Percentiles rank a stretch among this genome's conserved stretches.
Conservation (phyloP, 2,888 invertebrate species). For the Blera fallax region DNA sequence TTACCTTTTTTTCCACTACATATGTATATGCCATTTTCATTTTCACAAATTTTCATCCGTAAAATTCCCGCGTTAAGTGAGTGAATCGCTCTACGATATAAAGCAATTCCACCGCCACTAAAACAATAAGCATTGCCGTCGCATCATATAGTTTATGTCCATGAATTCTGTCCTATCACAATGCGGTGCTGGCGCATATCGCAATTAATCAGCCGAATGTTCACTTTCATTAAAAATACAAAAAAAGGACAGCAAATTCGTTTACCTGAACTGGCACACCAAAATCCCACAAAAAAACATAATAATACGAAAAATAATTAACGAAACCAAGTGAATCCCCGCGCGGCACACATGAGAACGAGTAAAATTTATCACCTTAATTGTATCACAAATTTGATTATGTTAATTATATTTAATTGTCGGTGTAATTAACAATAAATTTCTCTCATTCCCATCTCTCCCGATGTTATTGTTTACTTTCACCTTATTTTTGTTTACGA, state of each 20-base stretch:
- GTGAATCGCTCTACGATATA: slow-evolving; percentile 34
- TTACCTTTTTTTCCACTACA: slow-evolving; percentile 1
- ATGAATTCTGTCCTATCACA: slow-evolving; percentile 17
- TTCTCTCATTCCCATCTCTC: background rate
- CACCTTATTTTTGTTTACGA: slow-evolving; percentile 11
- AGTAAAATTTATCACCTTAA: slow-evolving; percentile 53
- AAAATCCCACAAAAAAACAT: background rate
- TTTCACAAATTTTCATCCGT: slow-evolving; percentile 39
- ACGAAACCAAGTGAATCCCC: slow-evolving; percentile 44
- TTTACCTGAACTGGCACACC: slow-evolving; percentile 27
- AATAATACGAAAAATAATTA: slow-evolving; percentile 36
- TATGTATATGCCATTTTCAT: background rate
- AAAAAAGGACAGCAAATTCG: slow-evolving; percentile 5
- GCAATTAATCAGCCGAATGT: slow-evolving; percentile 41
- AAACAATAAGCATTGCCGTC: slow-evolving; percentile 38
- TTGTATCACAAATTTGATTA: slow-evolving; percentile 65
- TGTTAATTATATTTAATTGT: slow-evolving; percentile 66
- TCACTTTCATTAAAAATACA: slow-evolving; percentile 8
- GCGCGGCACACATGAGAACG: slow-evolving; percentile 27
- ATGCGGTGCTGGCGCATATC: slow-evolving; percentile 23
- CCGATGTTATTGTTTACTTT: slow-evolving; percentile 12
- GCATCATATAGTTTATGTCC: slow-evolving; percentile 42
- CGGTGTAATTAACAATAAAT: slow-evolving; percentile 52
- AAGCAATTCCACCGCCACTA: slow-evolving; percentile 29
- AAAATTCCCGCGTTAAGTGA: slow-evolving; percentile 36